Evolutionary conservation across 2,797 vertebrate species (phyloP), one percentile per base, ranked within the genome.

Genomic region (Limnodromus scolopaceus): DNA sequence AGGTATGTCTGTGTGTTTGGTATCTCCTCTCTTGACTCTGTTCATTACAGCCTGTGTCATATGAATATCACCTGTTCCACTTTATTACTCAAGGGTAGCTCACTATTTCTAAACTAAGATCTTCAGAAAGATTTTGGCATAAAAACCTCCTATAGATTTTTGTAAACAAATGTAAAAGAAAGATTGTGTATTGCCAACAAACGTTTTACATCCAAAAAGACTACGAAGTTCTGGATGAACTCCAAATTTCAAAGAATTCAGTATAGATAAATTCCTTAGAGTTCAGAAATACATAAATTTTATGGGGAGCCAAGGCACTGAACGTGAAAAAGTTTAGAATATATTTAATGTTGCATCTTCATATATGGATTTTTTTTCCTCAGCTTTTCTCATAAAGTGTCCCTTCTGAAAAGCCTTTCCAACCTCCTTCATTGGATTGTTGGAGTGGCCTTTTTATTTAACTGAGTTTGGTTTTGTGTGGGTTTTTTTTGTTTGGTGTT

Each of bases 401-500:
- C 5, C 6, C 8, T 78, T 51, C 30, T 71, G 22, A 53, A 87
- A 84, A 75, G 49, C 3, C 9, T 71, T 71, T 43, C 41, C 19
- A 71, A 7, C 3, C 9, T 64, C 14, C 10, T 71, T 87, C 3
- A 6, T 12, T 41, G 58, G 18, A 12, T 2, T 82, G 8, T 9
- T 43, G 25, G 58, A 66, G 2, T 10, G 45, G 9, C 7, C 13
- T 71, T 75, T 89, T 45, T 43, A 27, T 46, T 89, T 39, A 54
- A 65, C 13, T 20, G 13, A 57, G 8, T 32, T 63, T 39, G 30
- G 28, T 3, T 57, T 16, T 19, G 8, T 24, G 8, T 23, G 9
- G 16, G 2, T 6, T 13, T 64, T 22, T 43, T 32, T 43, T 5
- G 3, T 28, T 58, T 19, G 2, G 0, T 1, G 4, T 57, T 10